These are phyloP conservation scores for Exephanes ischioxanthus DNA, from an alignment of 2,888 invertebrate genomes.

Conservation along the genomic window DNA sequence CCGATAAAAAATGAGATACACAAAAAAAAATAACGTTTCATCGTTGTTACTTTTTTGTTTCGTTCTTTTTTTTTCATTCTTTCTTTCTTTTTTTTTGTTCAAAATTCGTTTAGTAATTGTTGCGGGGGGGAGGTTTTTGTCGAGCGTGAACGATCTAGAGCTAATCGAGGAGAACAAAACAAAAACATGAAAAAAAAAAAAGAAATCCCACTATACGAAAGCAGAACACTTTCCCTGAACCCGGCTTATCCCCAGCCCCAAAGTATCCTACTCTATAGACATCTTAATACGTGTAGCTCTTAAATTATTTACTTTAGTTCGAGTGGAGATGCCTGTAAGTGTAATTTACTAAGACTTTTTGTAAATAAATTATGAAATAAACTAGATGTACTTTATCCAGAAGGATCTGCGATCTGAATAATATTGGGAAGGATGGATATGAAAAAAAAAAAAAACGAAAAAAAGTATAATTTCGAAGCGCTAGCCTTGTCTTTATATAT, in stretches of 20 bases:
- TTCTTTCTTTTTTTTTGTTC: conserved; percentile 48
- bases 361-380: conserved; percentile 85
- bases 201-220: conserved; percentile 63
- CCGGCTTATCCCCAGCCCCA: conserved; percentile 82
- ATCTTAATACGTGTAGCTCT: conserved; percentile 84
- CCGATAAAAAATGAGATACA: conserved; percentile 6
- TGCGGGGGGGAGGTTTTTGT: conserved; percentile 50
- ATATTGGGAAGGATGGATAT: conserved; percentile 50
- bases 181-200: conserved; percentile 44
- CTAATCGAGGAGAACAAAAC: conserved; percentile 53
- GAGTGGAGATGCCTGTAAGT: conserved; percentile 85
- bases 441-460: conserved; percentile 19
- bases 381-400: conserved; percentile 84
- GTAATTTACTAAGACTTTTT: conserved; percentile 85
- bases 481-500: conserved; percentile 32
- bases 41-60: conserved; percentile 43
- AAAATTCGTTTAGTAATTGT: conserved; percentile 48
- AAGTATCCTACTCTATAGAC: conserved; percentile 84
- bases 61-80: conserved; percentile 31
- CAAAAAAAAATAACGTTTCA: conserved; percentile 23
- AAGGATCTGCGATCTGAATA: conserved; percentile 71
- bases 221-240: conserved; percentile 74
- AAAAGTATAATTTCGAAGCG: conserved; percentile 30
- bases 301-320: conserved; percentile 85
- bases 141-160: conserved; percentile 34